Base-by-base conservation (phyloP, 2,888 invertebrate species). In the Stomorhina lunata region DNA sequence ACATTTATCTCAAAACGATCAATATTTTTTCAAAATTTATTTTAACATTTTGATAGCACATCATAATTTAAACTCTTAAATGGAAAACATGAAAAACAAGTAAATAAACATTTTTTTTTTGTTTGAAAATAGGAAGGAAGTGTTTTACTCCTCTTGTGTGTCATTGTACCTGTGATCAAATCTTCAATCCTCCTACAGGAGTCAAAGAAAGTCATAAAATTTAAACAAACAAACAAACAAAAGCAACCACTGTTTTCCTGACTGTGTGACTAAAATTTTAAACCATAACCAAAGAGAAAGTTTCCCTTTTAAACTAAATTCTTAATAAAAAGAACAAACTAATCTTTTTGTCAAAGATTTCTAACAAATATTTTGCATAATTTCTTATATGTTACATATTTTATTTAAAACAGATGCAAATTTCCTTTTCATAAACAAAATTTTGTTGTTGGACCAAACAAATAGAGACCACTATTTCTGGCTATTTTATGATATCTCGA, bases 51-150 rank as follows among this genome's bases (percentile, higher is more conserved):
- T 9, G 40, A 59, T 79, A 75, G 29, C 81, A 82, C 78, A 53
- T 79, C 81, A 79, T 82, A 82, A 79, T 65, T 82, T 37, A 79
- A 82, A 79, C 75, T 48, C 81, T 79, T 73, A 69, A 78, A 66
- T 48, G 22, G 2, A 22, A 27, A n/a, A 37, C 22, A 12, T 15
- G 6, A 25, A 7, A 25, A 9, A 29, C 20, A 12, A 72, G 25
- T 22, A 48, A 59, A 12, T 50, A 25, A 61, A 25, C 10, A 34
- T 29, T 72, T 57, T 27, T 2, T 12, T 12, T 7, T 2, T 25
- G 17, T 32, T 53, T 32, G 20, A 66, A 50, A 27, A 59, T 29
- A 81, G 73, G 45, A 75, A 79, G 81, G 78, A 82, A 75, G 75
- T 69, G 37, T n/a, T n/a, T n/a, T n/a, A n/a, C n/a, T n/a, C n/a